These are phyloP conservation scores for Tethea ocularis DNA, from an alignment of 2,888 invertebrate species.

Conservation along the genomic window DNA sequence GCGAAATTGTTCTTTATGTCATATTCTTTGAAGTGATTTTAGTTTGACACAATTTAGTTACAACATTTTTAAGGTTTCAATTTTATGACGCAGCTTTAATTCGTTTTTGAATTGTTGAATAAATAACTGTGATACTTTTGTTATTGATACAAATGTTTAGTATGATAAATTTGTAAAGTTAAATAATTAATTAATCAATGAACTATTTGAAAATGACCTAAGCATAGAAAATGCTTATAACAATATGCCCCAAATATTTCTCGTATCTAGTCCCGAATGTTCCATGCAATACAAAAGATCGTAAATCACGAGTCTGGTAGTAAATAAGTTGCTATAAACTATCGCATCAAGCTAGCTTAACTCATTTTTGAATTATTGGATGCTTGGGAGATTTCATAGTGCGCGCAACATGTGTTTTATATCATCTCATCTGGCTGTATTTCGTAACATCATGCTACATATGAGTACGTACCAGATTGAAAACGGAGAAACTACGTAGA, in stretches of 20 bases:
- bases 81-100: background rate
- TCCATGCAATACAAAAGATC: conserved; percentile 47
- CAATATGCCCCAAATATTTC: conserved; percentile 16
- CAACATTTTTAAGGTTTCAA: conserved; percentile 1
- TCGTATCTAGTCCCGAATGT: conserved; percentile 22
- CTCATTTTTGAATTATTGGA: conserved; percentile 75
- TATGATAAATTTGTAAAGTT: background rate
- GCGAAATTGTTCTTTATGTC: conserved; percentile 55
- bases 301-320: conserved; percentile 48
- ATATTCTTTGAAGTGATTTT: conserved; percentile 48
- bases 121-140: background rate
- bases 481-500: conserved; percentile 65
- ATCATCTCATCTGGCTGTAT: conserved; percentile 64
- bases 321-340: conserved; percentile 64
- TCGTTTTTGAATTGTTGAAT: background rate
- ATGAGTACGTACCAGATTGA: conserved; percentile 65
- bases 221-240: too few species aligned
- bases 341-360: conserved; percentile 60
- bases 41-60: conserved; percentile 26
- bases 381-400: conserved; percentile 57
- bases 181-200: too few species aligned
- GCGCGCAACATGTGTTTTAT: conserved; percentile 77
- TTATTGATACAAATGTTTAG: background rate
- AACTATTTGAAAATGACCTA: too few species aligned
- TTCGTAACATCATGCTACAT: conserved; percentile 63